Conservation (phyloP, 2,113 vertebrate genomes). For the Embiotoca jacksoni region DNA sequence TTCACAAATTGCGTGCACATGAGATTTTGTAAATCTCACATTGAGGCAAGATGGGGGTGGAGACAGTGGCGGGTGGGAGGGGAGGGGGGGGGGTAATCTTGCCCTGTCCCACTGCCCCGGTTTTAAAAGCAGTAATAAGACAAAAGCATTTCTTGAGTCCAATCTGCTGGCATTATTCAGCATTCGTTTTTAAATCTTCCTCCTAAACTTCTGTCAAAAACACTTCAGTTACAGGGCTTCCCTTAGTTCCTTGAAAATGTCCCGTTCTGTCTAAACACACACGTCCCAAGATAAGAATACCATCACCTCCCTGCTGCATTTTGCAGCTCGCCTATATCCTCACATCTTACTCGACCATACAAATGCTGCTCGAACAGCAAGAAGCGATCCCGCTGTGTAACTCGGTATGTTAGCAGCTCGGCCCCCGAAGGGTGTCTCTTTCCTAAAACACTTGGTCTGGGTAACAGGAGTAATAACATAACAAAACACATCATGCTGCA, state of each 20-base stretch:
- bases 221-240: too few species aligned
- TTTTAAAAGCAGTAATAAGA: conserved; percentile 38
- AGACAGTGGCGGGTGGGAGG: conserved; percentile 1
- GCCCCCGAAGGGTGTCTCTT: conserved; percentile 30
- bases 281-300: not conserved
- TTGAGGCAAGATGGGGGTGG: not conserved
- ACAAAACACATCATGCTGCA: conserved; percentile 58
- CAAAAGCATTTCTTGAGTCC: conserved; percentile 41
- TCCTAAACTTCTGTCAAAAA: not conserved
- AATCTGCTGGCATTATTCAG: conserved; percentile 48
- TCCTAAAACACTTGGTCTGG: conserved; percentile 51
- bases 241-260: not conserved
- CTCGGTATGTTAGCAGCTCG: conserved; percentile 18
- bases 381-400: conserved; percentile 32
- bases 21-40: conserved; percentile 45
- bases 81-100: conserved; percentile 48
- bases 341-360: conserved; percentile 21
- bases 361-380: conserved; percentile 32
- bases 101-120: conserved; percentile 69
- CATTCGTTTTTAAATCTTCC: conserved; percentile 8
- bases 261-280: conserved; percentile 3
- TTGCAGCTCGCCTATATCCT: conserved; percentile 8
- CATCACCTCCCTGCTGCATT: conserved; percentile 1
- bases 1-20: conserved; percentile 3
- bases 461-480: conserved; percentile 53